These are phyloP conservation scores for Nephrocerus scutellatus DNA, from an alignment of 2,888 invertebrate species.

Conservation along the genomic window DNA sequence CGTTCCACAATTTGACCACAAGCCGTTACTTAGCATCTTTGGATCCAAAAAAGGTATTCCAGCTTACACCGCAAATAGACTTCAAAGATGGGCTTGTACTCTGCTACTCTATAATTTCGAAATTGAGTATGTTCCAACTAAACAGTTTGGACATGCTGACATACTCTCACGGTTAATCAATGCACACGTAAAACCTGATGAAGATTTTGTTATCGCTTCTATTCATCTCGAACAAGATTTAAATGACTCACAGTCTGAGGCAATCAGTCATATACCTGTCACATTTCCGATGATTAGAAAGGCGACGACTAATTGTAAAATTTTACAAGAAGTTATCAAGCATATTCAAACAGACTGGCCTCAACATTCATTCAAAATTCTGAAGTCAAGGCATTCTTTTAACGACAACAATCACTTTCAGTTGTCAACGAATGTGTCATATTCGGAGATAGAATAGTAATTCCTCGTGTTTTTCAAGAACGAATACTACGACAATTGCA, in stretches of 20 bases:
- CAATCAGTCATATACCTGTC: slow-evolving; percentile 2
- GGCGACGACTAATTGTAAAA: too few species aligned
- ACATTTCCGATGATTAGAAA: too few species aligned
- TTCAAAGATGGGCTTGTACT: slow-evolving; percentile 21
- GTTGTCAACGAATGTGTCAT: slow-evolving; percentile 1
- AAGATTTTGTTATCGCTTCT: too few species aligned
- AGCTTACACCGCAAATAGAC: slow-evolving; percentile 14
- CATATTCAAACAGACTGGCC: too few species aligned
- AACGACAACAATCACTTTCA: slow-evolving; percentile 1
- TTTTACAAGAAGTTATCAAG: too few species aligned
- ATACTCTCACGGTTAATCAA: slow-evolving; percentile 1
- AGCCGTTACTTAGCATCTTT: slow-evolving; percentile 28
- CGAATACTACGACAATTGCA: slow-evolving; percentile 1
- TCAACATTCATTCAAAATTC: not conserved
- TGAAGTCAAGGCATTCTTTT: not conserved
- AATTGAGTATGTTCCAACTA: slow-evolving; percentile 16
- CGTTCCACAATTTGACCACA: slow-evolving; percentile 26
- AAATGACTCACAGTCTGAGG: too few species aligned
- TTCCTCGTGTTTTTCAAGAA: not conserved
- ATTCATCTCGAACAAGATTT: too few species aligned
- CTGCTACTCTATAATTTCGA: slow-evolving; percentile 17
- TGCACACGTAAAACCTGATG: too few species aligned
- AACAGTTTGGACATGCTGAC: slow-evolving; percentile 18
- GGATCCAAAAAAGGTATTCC: slow-evolving; percentile 27
- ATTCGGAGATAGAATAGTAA: not conserved